Evolutionary conservation across 2,888 invertebrate genomes (phyloP).

Genomic region (Athrips mouffetella): DNA sequence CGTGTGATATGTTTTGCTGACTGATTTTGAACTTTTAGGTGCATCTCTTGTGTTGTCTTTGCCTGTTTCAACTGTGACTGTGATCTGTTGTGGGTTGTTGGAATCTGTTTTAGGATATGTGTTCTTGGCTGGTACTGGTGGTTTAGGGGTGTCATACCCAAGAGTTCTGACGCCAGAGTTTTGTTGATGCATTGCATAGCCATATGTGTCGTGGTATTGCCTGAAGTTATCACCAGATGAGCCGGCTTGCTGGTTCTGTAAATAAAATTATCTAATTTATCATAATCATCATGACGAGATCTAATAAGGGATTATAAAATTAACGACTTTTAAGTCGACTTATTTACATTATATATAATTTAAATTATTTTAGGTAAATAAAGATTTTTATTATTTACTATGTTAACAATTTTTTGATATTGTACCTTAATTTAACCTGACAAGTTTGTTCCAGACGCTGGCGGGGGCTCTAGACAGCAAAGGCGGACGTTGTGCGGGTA

Average conservation of each 20-base stretch:
- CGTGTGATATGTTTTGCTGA: conserved; percentile 88
- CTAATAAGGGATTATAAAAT: too few species aligned
- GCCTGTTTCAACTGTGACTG: conserved; percentile 79
- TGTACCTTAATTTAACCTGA: too few species aligned
- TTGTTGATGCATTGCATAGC: conserved; percentile 66
- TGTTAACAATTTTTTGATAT: too few species aligned
- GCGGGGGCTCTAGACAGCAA: too few species aligned
- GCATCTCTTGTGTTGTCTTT: conserved; percentile 78
- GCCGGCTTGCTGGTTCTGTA: conserved; percentile 74
- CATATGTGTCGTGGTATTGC: conserved; percentile 76
- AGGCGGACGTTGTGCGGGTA: too few species aligned
- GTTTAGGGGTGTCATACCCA: conserved; percentile 69
- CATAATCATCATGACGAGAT: not conserved
- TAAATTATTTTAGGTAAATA: too few species aligned
- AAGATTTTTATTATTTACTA: too few species aligned
- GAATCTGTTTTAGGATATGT: conserved; percentile 53
- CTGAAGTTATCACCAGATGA: conserved; percentile 67
- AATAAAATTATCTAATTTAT: conserved; percentile 15
- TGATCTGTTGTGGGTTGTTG: conserved; percentile 71
- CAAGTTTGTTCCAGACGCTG: too few species aligned
- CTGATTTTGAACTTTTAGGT: conserved; percentile 80
- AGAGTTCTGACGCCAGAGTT: conserved; percentile 58
- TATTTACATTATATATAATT: too few species aligned
- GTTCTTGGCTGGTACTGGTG: conserved; percentile 72
- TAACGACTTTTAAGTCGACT: too few species aligned